These are phyloP conservation scores for Scalopus aquaticus DNA, from an alignment of 2,113 vertebrate species.

Conservation along the genomic window DNA sequence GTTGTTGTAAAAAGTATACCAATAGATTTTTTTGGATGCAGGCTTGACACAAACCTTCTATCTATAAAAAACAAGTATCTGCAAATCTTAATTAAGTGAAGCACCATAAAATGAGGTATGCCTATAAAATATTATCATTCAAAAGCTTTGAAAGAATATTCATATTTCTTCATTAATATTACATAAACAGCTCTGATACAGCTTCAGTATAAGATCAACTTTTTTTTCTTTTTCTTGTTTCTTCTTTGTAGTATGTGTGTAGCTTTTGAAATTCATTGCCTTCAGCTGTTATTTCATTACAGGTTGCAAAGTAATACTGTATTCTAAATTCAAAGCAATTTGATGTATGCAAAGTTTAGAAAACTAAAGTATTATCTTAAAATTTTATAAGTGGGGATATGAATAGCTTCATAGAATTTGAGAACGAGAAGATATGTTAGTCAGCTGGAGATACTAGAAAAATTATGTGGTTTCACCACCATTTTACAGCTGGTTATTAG, in stretches of 20 bases:
- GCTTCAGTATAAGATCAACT: not conserved
- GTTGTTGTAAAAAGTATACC: not conserved
- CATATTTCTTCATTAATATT: slow-evolving; percentile 40
- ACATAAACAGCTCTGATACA: slow-evolving; percentile 14
- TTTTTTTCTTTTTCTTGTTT: too few species aligned
- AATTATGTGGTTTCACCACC: not conserved
- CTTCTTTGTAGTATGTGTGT: too few species aligned
- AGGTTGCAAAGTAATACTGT: too few species aligned
- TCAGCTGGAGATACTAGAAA: not conserved
- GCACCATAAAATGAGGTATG: not conserved
- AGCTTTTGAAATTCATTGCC: too few species aligned
- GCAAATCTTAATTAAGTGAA: too few species aligned
- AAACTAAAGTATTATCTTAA: not conserved
- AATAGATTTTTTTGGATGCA: too few species aligned
- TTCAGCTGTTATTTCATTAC: too few species aligned
- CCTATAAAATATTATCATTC: not conserved
- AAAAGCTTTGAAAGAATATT: slow-evolving; percentile 4
- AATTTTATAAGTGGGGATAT: not conserved
- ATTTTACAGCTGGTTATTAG: not conserved
- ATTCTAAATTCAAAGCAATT: too few species aligned
- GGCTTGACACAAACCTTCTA: not conserved
- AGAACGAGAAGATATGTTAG: not conserved
- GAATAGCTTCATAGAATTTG: slow-evolving; percentile 9
- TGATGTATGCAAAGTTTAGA: not conserved
- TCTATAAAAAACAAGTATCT: not conserved